Base-by-base conservation (phyloP, 2,888 invertebrate genomes). In the Drosophila ezoana region DNA sequence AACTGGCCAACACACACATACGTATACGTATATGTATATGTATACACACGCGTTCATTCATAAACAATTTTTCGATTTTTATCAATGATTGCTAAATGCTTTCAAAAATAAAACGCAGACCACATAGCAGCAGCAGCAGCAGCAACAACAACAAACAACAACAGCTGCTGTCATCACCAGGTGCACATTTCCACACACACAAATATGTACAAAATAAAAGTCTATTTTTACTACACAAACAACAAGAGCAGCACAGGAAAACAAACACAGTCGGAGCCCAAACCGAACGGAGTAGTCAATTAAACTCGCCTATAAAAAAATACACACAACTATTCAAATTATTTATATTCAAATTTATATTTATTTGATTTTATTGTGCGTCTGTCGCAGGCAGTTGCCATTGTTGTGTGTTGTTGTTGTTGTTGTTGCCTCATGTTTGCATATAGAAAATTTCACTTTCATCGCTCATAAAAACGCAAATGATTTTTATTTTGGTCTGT, bases 11-110 rank as follows among this genome's bases (percentile, higher is more conserved):
- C 23, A n/a, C 45, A 35, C 28, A 54, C 13, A 32, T 2, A 53
- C 10, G 16, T n/a, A n/a, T n/a, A 18, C 1, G 18, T 2, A 18
- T 4, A 32, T 3, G 14, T 2, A 48, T 16, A 37, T 18, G 11
- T n/a, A 38, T 40, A 59, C 11, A 40, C 45, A 65, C 56, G n/a
- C 62, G 51, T 77, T 81, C 85, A 86, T 86, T 86, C 86, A 86
- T 89, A 89, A 86, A 85, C 71, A 56, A 85, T 79, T 78, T 74
- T 72, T 76, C 73, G 89, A 89, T 83, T 85, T 86, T 86, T 89
- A 85, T 86, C 89, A 86, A 86, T 86, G 86, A 88, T 86, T 86
- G 89, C 74, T 73, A 87, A 87, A 84, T 89, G 84, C 71, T 83
- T 77, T 81, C 66, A 81, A 76, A 81, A 79, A 81, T 78, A 84